Conservation (phyloP, 2,113 vertebrate species). For the Monarcha castaneiventris region DNA sequence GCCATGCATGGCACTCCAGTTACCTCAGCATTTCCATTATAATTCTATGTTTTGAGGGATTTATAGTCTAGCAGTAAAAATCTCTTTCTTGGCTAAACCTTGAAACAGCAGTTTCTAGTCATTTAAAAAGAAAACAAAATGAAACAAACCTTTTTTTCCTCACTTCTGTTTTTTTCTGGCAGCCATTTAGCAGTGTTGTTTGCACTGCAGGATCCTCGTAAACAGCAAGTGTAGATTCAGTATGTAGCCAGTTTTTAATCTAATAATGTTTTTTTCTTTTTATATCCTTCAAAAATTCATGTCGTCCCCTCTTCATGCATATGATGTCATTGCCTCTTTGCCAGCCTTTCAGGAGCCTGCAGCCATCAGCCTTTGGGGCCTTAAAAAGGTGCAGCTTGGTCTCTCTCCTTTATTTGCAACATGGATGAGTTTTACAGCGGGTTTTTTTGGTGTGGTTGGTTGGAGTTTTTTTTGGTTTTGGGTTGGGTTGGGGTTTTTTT, state of each 20-base stretch:
- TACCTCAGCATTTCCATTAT: slow-evolving; percentile 61
- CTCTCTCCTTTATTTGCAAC: not conserved
- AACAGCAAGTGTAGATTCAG: not conserved
- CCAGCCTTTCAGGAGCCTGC: not conserved
- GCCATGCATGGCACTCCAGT: slow-evolving; percentile 13
- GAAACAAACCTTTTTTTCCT: not conserved
- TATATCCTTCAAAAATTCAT: not conserved
- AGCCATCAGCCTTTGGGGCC: not conserved
- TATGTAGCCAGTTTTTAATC: not conserved
- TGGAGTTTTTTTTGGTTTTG: not conserved
- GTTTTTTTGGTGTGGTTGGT: not conserved
- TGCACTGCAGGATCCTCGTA: not conserved
- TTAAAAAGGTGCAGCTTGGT: not conserved
- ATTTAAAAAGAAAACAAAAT: slow-evolving; percentile 54
- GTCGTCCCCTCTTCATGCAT: not conserved
- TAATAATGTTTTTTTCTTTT: not conserved
- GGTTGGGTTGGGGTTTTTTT: not conserved
- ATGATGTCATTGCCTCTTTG: slow-evolving; percentile 16
- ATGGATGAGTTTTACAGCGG: not conserved
- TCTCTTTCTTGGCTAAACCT: slow-evolving; percentile 32
- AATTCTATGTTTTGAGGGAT: slow-evolving; percentile 39
- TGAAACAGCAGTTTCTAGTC: slow-evolving; percentile 33
- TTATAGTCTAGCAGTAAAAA: slow-evolving; percentile 54
- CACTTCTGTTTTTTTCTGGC: not conserved
- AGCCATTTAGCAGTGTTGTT: not conserved